Evolutionary conservation across 2,797 vertebrate genomes (phyloP).

Genomic region (Ispidina picta): DNA sequence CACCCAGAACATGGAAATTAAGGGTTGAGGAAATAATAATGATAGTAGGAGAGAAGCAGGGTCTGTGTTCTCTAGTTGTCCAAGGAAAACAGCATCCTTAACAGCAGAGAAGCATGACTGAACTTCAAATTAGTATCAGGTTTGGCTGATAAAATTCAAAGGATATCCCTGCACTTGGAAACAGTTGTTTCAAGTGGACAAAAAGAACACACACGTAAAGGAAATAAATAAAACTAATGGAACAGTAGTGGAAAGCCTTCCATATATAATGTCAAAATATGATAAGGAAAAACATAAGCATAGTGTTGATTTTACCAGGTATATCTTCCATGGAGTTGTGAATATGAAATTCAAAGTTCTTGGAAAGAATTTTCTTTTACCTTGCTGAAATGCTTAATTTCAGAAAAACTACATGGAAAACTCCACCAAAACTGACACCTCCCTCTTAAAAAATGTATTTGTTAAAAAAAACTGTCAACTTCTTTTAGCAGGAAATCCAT

Average conservation of each 20-base stretch:
- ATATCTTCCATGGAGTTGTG: neutral
- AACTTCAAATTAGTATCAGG: neutral
- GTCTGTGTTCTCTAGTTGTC: neutral
- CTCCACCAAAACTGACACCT: neutral
- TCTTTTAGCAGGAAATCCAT: neutral
- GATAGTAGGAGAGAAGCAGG: neutral
- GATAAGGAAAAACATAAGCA: neutral
- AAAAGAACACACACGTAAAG: neutral
- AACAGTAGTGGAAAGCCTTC: neutral
- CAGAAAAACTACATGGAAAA: neutral
- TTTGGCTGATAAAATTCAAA: neutral
- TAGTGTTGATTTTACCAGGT: neutral
- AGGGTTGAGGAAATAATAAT: neutral
- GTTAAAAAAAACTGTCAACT: neutral
- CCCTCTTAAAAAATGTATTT: conserved; percentile 1
- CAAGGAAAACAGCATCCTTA: neutral
- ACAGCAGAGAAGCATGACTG: neutral
- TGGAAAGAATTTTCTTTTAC: neutral
- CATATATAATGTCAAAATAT: neutral
- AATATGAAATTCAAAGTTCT: neutral
- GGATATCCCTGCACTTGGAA: neutral
- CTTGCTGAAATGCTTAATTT: neutral
- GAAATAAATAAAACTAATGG: neutral
- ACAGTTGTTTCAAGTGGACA: neutral
- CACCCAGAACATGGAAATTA: neutral